Base-by-base conservation (phyloP, 2,797 vertebrate genomes). In the Ciconia nigra region DNA sequence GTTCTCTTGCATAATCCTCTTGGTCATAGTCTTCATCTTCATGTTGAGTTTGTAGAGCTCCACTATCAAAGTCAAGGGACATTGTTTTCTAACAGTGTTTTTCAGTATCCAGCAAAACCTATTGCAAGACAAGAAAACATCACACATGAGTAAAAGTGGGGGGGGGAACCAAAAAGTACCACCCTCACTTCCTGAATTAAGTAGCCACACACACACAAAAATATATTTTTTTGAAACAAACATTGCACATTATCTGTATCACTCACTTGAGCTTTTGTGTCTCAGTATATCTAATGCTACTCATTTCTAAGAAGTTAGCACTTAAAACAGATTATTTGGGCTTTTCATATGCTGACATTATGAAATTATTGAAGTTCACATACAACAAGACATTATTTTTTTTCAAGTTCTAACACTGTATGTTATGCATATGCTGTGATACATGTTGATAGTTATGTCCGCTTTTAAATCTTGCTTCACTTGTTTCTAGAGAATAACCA, bases 31-130 rank as follows among this genome's bases (percentile, higher is more conserved):
- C 99, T 73, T 97, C 97, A 63, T 97, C 99, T 57, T 99, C 99
- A 24, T 99, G 99, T 49, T 99, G 99, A 29, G 98, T 99, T 95
- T 99, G 99, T 52, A 99, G 97, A 74, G 99, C 98, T 95, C 98
- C 98, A 39, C 98, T 99, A 93, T 99, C 99, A 93, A 99, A 99
- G 96, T 99, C 99, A 70, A 99, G 98, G 6, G 99, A 99, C 99
- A 99, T 99, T 79, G 94, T 97, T 91, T 73, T 59, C 84, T 82
- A 90, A 20, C 14, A n/a, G 22, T 4, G 54, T 15, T 47, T 49
- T 54, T 85, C 49, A 0, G 21, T 62, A 83, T 74, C 54, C 84
- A 91, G 73, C 20, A 62, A 93, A 90, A 84, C 69, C 89, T 96
- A 49, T 6, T 2, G 2, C 14, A 52, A 77, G 44, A 62, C 39